A percentile compares a stretch with the other conserved stretches of the same genome.
Conservation (phyloP, 2,888 invertebrate species). For the Resseliella maxima region DNA sequence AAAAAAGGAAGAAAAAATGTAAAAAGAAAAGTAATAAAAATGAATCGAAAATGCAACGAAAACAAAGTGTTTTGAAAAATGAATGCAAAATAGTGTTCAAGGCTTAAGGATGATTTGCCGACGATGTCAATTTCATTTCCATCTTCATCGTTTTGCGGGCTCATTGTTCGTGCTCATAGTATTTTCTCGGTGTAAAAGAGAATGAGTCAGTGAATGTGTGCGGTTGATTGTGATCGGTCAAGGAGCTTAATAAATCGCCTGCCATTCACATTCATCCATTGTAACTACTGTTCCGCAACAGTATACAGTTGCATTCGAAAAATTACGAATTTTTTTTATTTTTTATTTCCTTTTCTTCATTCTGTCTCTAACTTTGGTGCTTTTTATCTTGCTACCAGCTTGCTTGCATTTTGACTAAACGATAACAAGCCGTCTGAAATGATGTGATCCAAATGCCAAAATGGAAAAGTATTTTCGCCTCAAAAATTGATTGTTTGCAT, state of each 20-base stretch:
- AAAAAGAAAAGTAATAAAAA: not conserved
- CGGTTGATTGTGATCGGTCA: not conserved
- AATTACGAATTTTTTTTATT: not conserved
- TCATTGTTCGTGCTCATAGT: too few species aligned
- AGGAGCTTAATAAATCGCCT: conserved; percentile 5
- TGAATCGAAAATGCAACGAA: not conserved
- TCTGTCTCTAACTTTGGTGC: too few species aligned
- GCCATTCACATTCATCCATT: not conserved
- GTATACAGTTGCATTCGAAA: not conserved
- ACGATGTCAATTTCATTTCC: not conserved
- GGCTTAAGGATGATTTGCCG: not conserved
- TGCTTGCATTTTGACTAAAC: not conserved
- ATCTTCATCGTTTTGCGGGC: not conserved
- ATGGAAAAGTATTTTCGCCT: not conserved
- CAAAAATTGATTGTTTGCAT: not conserved
- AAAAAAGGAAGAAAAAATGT: not conserved
- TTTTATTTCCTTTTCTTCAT: too few species aligned
- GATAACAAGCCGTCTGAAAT: not conserved
- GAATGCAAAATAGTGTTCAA: not conserved
- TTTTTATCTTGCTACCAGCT: not conserved
- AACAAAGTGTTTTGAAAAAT: conserved; percentile 10
- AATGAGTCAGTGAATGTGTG: not conserved
- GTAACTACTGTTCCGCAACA: not conserved
- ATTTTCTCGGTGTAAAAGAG: not conserved
- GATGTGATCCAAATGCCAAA: not conserved